phyloP scores from a whole-genome alignment of 2,797 vertebrate genomes.

The Alcedo quadribrachys region DNA sequence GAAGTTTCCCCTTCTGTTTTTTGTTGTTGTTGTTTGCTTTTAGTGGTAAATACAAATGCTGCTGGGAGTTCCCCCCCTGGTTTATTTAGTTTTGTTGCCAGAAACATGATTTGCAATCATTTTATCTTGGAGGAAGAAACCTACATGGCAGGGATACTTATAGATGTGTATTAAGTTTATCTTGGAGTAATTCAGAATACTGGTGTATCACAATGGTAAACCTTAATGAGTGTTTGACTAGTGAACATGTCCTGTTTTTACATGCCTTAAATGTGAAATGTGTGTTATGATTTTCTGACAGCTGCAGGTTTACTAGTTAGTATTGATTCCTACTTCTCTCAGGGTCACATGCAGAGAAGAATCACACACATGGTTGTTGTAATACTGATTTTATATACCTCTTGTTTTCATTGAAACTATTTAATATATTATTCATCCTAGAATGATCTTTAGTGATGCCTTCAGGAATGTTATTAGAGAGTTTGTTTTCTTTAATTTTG shows the following conservation, averaged over 20 bases:
- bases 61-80: background rate
- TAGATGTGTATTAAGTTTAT: background rate
- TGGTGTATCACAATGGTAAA: background rate
- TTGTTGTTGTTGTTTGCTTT: background rate
- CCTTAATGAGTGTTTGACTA: background rate
- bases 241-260: background rate
- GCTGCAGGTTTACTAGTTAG: background rate
- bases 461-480: background rate
- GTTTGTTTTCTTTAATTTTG: background rate
- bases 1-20: background rate
- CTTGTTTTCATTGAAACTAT: background rate
- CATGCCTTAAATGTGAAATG: background rate
- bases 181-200: background rate
- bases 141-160: background rate
- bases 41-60: background rate
- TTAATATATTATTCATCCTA: background rate
- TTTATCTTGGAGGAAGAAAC: background rate
- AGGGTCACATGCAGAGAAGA: background rate
- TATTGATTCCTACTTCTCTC: background rate
- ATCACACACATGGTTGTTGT: background rate
- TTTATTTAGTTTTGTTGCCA: background rate
- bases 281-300: background rate
- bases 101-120: background rate
- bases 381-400: background rate
- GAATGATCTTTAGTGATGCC: background rate